Base-by-base conservation (phyloP, 2,113 vertebrate genomes). In the Perca flavescens region DNA sequence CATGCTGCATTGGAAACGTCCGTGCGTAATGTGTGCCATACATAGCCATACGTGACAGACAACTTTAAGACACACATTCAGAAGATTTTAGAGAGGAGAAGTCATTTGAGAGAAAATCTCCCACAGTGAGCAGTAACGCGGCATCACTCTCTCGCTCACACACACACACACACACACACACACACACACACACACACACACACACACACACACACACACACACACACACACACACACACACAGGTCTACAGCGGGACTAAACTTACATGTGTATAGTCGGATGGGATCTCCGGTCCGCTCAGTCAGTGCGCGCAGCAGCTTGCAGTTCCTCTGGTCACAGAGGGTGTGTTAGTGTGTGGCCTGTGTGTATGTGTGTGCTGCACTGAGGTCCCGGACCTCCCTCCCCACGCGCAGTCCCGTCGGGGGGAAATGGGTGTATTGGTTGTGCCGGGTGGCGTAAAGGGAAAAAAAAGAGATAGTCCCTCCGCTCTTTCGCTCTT, bases 381-480 rank as follows among this genome's bases (percentile, higher is more conserved):
- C 82, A 77, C 76, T 71, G 73, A 82, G 69, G 10, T 88, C 74
- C 81, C 62, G 89, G 80, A 89, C 85, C 89, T 93, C 91, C 92
- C 91, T 91, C 86, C 90, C 91, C 86, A 89, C 85, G 76, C 85
- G 73, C 86, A 63, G 87, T 92, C 88, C 91, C 89, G 70, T 83
- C 87, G 88, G 84, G 88, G 90, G 86, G 79, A 85, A 87, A 88
- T 82, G 86, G 80, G 74, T 89, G 85, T 90, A 49, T 72, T 64
- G 80, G 82, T 78, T 25, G 77, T 72, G 77, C 83, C 85, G 71
- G 71, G 71, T 56, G 76, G 54, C 19, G 78, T 54, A 67, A 82
- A 90, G 85, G 83, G 31, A 87, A 74, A 87, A 87, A 85, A 92
- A 85, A 91, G 86, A 93, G 89, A 86, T 91, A 89, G 90, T 92